Evolutionary conservation across 2,797 vertebrate genomes (phyloP).

Genomic region (Mormyrops boulengeri): DNA sequence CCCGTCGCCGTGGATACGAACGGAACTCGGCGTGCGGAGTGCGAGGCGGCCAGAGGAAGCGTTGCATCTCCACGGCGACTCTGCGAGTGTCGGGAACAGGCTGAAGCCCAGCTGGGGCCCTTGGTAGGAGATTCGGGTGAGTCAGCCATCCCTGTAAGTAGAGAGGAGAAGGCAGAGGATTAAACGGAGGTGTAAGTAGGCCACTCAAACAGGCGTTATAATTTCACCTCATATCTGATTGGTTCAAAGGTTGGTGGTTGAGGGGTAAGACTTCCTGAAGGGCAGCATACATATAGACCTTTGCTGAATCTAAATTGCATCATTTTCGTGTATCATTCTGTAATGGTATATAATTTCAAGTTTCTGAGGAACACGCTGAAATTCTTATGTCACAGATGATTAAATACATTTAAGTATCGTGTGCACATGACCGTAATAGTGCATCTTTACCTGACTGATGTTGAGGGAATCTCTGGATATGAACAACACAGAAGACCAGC

Average conservation of each 20-base stretch:
- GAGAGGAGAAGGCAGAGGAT: neutral
- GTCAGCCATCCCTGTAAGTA: neutral
- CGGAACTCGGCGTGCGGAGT: neutral
- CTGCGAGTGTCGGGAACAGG: neutral
- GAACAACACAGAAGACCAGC: neutral
- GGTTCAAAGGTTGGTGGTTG: neutral
- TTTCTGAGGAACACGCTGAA: neutral
- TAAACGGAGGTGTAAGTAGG: neutral
- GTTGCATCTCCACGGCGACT: neutral
- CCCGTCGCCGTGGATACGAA: neutral
- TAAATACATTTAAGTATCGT: neutral
- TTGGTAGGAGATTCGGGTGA: constrained; percentile 1
- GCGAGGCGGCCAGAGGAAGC: neutral
- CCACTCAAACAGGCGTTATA: neutral
- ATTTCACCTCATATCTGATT: neutral
- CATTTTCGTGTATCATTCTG: neutral
- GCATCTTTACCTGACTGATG: neutral
- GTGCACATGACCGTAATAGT: neutral
- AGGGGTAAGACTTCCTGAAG: neutral
- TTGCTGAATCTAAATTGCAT: neutral
- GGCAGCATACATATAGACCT: neutral
- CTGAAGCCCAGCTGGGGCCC: constrained; percentile 12
- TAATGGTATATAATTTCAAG: neutral
- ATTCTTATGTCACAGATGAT: neutral
- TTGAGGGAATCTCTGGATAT: neutral